These are phyloP conservation scores for Melipona quadrifasciata DNA, from an alignment of 1,140 invertebrate genomes.

Conservation along the genomic window DNA sequence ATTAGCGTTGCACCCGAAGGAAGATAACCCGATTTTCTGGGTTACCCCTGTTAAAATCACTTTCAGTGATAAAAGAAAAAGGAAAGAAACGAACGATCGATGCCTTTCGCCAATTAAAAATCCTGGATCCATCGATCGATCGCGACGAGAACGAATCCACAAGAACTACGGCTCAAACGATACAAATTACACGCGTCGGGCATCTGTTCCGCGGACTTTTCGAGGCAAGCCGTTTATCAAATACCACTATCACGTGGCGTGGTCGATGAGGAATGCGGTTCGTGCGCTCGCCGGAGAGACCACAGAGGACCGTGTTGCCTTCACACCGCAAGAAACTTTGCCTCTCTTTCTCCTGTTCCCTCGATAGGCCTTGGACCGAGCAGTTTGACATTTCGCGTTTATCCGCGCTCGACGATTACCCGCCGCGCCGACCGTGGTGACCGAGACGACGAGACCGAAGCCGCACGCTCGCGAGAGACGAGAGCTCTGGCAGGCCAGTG, in stretches of 20 bases:
- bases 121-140: background rate
- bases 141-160: background rate
- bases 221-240: slow-evolving; percentile 5
- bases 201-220: slow-evolving; percentile 1
- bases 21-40: too few species aligned
- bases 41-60: too few species aligned
- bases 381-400: slow-evolving; percentile 77
- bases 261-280: slow-evolving; percentile 68
- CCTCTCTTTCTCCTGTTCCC: slow-evolving; percentile 38
- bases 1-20: too few species aligned
- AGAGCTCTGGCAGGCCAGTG: too few species aligned
- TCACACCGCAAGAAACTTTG: background rate
- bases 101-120: slow-evolving; percentile 59
- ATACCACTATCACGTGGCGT: slow-evolving; percentile 66
- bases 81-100: slow-evolving; percentile 31
- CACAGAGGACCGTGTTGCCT: slow-evolving; percentile 15
- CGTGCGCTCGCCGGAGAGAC: slow-evolving; percentile 42
- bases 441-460: too few species aligned
- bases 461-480: too few species aligned
- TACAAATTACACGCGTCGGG: background rate
- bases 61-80: too few species aligned
- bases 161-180: background rate
- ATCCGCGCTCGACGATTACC: slow-evolving; percentile 56
- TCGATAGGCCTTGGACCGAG: slow-evolving; percentile 73
- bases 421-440: too few species aligned